These are phyloP conservation scores for Spheniscus humboldti DNA, from an alignment of 2,797 vertebrate species.

Conservation along the genomic window DNA sequence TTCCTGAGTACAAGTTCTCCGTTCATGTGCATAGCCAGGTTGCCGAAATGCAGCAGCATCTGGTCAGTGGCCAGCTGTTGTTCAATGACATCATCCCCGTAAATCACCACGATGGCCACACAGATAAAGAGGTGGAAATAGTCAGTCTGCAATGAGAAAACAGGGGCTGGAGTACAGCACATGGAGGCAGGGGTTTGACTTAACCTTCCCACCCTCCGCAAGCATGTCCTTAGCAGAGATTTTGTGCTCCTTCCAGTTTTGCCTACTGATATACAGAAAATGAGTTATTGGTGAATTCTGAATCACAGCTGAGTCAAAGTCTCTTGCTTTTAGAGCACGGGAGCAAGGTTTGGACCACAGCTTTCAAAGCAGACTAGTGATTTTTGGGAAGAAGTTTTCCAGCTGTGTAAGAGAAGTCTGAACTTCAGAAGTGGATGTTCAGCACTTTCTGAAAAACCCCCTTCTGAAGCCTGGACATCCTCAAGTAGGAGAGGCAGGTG, in stretches of 20 bases:
- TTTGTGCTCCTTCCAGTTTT: neutral
- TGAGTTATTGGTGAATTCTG: neutral
- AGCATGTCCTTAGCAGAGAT: neutral
- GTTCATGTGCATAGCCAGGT: slow-evolving; percentile 99
- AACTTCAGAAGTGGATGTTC: neutral
- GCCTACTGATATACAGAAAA: neutral
- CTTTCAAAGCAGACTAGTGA: neutral
- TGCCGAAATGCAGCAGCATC: slow-evolving; percentile 96
- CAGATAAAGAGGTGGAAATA: slow-evolving; percentile 99
- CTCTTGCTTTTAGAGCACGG: neutral
- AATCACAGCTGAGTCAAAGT: neutral
- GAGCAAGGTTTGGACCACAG: neutral
- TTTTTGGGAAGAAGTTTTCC: neutral
- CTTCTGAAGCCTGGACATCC: neutral
- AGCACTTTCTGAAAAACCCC: neutral
- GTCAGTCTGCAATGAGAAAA: slow-evolving; percentile 82
- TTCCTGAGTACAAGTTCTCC: slow-evolving; percentile 96
- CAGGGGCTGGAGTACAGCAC: neutral
- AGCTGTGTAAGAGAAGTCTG: neutral
- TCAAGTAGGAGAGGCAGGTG: neutral
- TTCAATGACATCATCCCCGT: slow-evolving; percentile 93
- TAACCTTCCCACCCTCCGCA: neutral
- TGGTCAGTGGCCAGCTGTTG: slow-evolving; percentile 94
- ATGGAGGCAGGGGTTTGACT: neutral
- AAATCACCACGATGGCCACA: slow-evolving; percentile 94